These are phyloP conservation scores for Drosophila antonietae DNA, from an alignment of 2,888 invertebrate species.

Conservation along the genomic window DNA sequence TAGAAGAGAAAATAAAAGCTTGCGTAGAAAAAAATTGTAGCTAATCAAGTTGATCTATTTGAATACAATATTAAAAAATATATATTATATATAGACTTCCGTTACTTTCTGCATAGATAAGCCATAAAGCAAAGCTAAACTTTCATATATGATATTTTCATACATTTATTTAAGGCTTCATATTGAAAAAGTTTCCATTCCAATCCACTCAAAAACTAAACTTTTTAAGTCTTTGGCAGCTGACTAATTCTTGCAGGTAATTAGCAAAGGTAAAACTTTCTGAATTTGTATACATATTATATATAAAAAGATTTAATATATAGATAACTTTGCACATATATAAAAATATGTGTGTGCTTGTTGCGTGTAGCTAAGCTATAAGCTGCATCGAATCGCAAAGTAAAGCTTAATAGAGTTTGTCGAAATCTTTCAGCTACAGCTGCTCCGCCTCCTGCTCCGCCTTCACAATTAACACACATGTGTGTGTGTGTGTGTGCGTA, in stretches of 20 bases:
- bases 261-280: conserved; percentile 15
- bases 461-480: not conserved
- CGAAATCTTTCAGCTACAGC: not conserved
- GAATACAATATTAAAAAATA: no score
- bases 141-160: not conserved
- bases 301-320: not conserved
- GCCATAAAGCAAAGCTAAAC: not conserved
- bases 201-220: not conserved
- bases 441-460: not conserved
- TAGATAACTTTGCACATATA: not conserved
- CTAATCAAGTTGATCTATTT: no score
- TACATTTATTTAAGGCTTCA: not conserved
- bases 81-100: no score
- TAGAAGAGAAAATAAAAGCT: no score
- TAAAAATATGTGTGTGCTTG: not conserved
- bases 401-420: not conserved
- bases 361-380: not conserved
- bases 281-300: not conserved
- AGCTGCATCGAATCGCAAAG: not conserved
- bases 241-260: conserved; percentile 25
- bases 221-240: conserved; percentile 31
- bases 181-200: not conserved
- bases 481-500: conserved; percentile 1
- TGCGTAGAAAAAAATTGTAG: no score
- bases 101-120: no score